Base-by-base conservation (phyloP, 2,797 vertebrate genomes). In the Gastrophryne carolinensis region DNA sequence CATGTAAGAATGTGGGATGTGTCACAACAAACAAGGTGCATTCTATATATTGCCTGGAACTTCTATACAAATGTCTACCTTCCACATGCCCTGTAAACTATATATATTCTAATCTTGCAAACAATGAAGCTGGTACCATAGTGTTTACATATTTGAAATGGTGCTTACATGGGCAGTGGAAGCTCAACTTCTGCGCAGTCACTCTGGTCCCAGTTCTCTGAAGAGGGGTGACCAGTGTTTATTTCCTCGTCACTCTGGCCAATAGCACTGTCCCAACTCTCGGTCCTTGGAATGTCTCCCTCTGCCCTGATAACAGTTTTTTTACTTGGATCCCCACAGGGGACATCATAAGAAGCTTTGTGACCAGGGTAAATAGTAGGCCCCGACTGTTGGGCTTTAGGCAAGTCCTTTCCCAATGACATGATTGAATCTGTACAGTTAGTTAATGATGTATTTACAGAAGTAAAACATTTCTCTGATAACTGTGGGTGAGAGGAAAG, bases 251-350 rank as follows among this genome's bases (percentile, higher is more conserved):
- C 93, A 58, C 93, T 93, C 82, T 92, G 90, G n/a, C 93, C 93
- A 1, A 94, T 88, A 4, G 92, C 93, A 4, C 93, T 94, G 49
- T 94, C 94, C 1, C 89, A 92, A 79, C 93, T 94, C 78, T 92
- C 91, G 0, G 92, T 94, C 60, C 91, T 86, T 76, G 86, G 90
- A 84, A 95, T 89, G 73, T 91, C 89, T 54, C 87, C 85, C 81
- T 85, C 86, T 1, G n/a, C 50, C 80, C 86, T 83, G 71, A 84
- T 81, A 39, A 53, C 1, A 7, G 27, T 81, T 71, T 82, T 84
- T 56, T 75, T 50, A 37, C 49, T 7, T 66, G 79, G 78, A 65
- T 88, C 85, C 89, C 86, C 84, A 84, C 73, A 80, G 86, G 84
- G 83, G 86, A 89, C 75, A 85, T 80, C 62, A 72, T 82, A 79